Base-by-base conservation (phyloP, 2,888 invertebrate genomes). In the Marasmarcha lunaedactyla region DNA sequence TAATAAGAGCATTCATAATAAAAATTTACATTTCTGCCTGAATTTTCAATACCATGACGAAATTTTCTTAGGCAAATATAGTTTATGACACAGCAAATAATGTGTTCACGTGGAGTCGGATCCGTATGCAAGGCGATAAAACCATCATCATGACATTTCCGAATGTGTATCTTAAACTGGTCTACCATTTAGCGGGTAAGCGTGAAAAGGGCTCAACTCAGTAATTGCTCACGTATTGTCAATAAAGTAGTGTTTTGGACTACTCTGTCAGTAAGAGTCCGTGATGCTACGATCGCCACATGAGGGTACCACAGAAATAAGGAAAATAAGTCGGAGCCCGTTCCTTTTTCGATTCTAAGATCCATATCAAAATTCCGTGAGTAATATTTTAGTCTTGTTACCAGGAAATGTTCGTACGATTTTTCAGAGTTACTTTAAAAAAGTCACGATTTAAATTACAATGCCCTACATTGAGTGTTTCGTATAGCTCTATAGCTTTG, bases 181-280 rank as follows among this genome's bases (percentile, higher is more conserved):
- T 59, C 51, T n/a, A 46, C 46, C 73, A 48, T 57, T 83, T 81
- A 81, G 71, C 71, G 48, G 50, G 54, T 48, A 65, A 54, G 77
- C 76, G 81, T 81, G 71, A 81, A 81, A 77, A 81, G 78, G 71
- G 52, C 54, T 46, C 44, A 59, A 52, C 54, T 46, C 44, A 59
- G 63, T 73, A 71, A 77, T 79, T 71, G 69, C 66, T 62, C 51
- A 44, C 51, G 55, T 50, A 55, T 42, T 51, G 60, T 63, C 59
- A 63, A 69, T 56, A 67, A n/a, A 39, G 44, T n/a, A n/a, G n/a
- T n/a, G n/a, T n/a, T n/a, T n/a, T n/a, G n/a, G n/a, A n/a, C n/a
- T n/a, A n/a, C n/a, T n/a, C n/a, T n/a, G n/a, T n/a, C 27, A 33
- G 40, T 35, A 36, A 37, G 40, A 30, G 33, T 30, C 7, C 13